Conservation (phyloP, 2,113 vertebrate species). For the Heterocephalus glaber region DNA sequence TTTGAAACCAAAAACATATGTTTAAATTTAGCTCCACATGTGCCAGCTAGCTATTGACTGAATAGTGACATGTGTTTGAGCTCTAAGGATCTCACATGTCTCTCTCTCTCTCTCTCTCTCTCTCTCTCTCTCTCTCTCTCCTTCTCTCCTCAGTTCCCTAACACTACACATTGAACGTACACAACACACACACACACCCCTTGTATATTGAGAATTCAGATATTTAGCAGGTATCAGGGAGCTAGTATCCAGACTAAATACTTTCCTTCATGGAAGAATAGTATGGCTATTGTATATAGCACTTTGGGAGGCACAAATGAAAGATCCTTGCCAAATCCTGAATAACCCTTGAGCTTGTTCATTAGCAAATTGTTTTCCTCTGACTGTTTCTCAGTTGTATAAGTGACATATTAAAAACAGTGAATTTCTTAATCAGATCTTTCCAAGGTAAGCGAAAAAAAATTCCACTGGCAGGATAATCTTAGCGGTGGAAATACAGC, state of each 20-base stretch:
- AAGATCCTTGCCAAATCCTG: slow-evolving; percentile 21
- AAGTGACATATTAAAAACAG: slow-evolving; percentile 28
- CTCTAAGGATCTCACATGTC: slow-evolving; percentile 51
- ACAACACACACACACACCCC: background rate
- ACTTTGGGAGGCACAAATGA: background rate
- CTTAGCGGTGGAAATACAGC: background rate
- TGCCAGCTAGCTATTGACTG: slow-evolving; percentile 75
- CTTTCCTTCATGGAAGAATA: background rate
- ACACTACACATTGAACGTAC: background rate
- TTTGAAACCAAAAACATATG: slow-evolving; percentile 78
- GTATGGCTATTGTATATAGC: background rate
- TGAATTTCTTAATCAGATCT: slow-evolving; percentile 33
- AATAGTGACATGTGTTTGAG: slow-evolving; percentile 74
- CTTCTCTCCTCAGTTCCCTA: slow-evolving; percentile 6
- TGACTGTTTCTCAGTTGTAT: slow-evolving; percentile 34
- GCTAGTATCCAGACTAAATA: background rate
- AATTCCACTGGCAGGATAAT: background rate
- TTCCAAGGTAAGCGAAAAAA: slow-evolving; percentile 35
- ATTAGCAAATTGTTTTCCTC: slow-evolving; percentile 50
- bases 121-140: slow-evolving; percentile 51
- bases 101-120: slow-evolving; percentile 58
- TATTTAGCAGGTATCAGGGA: background rate
- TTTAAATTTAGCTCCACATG: slow-evolving; percentile 81
- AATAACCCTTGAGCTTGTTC: slow-evolving; percentile 24
- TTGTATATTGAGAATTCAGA: background rate